Conservation (phyloP, 1,140 invertebrate species). For the Helicoverpa armigera region DNA sequence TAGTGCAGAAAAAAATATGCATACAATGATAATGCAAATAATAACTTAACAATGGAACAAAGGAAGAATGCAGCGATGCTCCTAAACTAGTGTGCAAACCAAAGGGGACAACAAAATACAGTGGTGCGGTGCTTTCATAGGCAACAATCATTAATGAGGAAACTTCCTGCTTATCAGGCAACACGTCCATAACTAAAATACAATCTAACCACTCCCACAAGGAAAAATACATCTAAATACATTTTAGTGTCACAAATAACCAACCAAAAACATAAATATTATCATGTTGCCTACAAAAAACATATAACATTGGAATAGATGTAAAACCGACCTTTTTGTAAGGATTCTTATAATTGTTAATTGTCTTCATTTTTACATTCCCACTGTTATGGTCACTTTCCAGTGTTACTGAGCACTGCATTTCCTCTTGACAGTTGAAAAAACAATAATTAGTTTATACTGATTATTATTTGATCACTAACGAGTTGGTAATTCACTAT, state of each 20-base stretch:
- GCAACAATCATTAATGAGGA: conserved; percentile 63
- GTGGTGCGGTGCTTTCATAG: conserved; percentile 71
- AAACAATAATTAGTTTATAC: conserved; percentile 71
- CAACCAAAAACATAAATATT: conserved; percentile 18
- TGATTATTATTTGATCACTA: conserved; percentile 44
- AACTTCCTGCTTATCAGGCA: conserved; percentile 15
- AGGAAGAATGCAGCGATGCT: conserved; percentile 62
- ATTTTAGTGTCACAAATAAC: conserved; percentile 15
- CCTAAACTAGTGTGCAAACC: conserved; percentile 66
- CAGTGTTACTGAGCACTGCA: conserved; percentile 82
- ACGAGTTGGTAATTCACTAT: conserved; percentile 30
- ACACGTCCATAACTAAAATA: conserved; percentile 35
- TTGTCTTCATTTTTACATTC: conserved; percentile 82
- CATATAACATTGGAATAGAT: conserved; percentile 62
- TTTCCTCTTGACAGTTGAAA: conserved; percentile 81
- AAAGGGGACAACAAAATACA: conserved; percentile 69
- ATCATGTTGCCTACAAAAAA: conserved; percentile 75
- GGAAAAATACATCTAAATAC: conserved; percentile 48
- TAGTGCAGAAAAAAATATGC: conserved; percentile 25
- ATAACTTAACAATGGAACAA: conserved; percentile 72
- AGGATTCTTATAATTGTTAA: conserved; percentile 82
- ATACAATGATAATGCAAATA: conserved; percentile 49
- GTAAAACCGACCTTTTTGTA: conserved; percentile 80
- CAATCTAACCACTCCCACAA: conserved; percentile 35
- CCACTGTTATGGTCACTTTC: conserved; percentile 77